Evolutionary conservation across 2,113 vertebrate genomes (phyloP), one percentile per base, ranked within the genome.

Genomic region (Phasianus colchicus): DNA sequence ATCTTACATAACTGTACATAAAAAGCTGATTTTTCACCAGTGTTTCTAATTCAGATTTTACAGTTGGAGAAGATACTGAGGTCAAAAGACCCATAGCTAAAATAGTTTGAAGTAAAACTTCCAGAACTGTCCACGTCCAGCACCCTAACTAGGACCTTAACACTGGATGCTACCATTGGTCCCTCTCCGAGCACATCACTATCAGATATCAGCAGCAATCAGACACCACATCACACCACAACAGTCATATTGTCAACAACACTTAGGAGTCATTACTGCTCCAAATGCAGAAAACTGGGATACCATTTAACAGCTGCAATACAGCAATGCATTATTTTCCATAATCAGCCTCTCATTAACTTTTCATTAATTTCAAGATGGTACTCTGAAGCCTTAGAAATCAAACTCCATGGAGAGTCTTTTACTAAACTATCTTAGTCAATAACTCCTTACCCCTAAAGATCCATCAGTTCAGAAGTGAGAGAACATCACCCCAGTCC

Each of bases 1-100:
- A 94, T 96, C 38, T 87, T 85, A 93, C 77, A 83, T 83, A 92
- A 70, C 80, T 66, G 38, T 89, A 3, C 82, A 61, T 58, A 18
- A 87, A 92, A 57, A 89, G 74, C 38, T 78, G 64, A 43, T 87
- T 89, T 89, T 92, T 78, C 87, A 78, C 67, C 82, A 40, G 66
- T 12, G 36, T 42, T 90, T 45, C 85, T 71, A 77, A 72, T 55
- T 83, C 57, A 38, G 65, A 57, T 67, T 71, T 42, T 94, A 70
- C 81, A 67, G 54, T 15, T 52, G 45, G 64, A 32, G 9, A 32
- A 42, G 86, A 65, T 55, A 36, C 30, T 3, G 63, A 93, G 84
- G 72, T 81, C 77, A 40, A 52, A 47, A 34, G 25, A 32, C 74
- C 47, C 22, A 25, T 86, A 57, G 4, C 78, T 47, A 2, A 25